phyloP scores from a whole-genome alignment of 2,113 vertebrate genomes.

The Nycticryphes semicollaris region DNA sequence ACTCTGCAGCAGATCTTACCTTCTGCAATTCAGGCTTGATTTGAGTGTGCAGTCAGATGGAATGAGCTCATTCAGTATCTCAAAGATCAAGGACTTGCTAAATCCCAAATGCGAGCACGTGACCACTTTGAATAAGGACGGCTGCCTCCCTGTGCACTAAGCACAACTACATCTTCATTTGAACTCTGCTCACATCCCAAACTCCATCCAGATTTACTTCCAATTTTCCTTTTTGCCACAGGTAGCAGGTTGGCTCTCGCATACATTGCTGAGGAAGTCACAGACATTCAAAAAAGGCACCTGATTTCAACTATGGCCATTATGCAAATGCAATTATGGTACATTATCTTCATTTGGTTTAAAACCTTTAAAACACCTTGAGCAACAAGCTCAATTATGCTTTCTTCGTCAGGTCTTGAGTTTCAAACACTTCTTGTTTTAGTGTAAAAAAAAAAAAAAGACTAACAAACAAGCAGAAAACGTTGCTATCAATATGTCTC shows the following conservation, averaged over 20 bases:
- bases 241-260: background rate
- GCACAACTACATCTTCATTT: slow-evolving; percentile 16
- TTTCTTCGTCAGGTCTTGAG: background rate
- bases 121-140: background rate
- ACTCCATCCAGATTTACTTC: background rate
- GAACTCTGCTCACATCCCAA: slow-evolving; percentile 10
- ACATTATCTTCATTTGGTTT: slow-evolving; percentile 51
- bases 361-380: slow-evolving; percentile 56
- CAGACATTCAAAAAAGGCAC: background rate
- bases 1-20: background rate
- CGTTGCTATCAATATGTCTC: background rate
- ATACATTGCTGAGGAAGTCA: background rate
- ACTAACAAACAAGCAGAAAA: background rate
- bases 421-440: background rate
- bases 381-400: slow-evolving; percentile 39
- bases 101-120: slow-evolving; percentile 10
- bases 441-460: background rate
- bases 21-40: background rate
- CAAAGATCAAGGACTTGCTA: slow-evolving; percentile 13
- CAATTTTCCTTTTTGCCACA: slow-evolving; percentile 22
- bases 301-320: slow-evolving; percentile 49
- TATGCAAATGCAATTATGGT: slow-evolving; percentile 64
- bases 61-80: slow-evolving; percentile 9
- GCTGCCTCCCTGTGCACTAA: background rate
- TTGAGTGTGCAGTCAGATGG: slow-evolving; percentile 11